Evolutionary conservation across 2,888 invertebrate genomes (phyloP).

Genomic region (Horisme vitalbata): DNA sequence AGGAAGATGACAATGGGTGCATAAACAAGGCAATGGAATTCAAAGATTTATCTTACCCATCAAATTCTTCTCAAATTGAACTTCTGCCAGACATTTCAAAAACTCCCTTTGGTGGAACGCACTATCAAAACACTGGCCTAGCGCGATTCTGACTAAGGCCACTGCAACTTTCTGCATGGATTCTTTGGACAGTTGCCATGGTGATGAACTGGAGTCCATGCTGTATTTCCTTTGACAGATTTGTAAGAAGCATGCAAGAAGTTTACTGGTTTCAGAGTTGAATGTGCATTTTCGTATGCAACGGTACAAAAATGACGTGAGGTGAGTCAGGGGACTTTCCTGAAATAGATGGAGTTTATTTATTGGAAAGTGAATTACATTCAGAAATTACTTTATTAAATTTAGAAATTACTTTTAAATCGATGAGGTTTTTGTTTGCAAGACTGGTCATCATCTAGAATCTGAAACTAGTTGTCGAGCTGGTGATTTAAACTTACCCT

Average conservation of each 20-base stretch:
- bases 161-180: constrained; percentile 82
- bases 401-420: too few relatives aligned
- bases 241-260: constrained; percentile 60
- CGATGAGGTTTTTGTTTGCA: too few relatives aligned
- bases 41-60: constrained; percentile 50
- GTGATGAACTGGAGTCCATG: constrained; percentile 49
- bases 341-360: constrained; percentile 58
- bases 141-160: constrained; percentile 82
- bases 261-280: constrained; percentile 63
- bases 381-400: too few relatives aligned
- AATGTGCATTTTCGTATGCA: constrained; percentile 75
- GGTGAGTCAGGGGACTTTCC: constrained; percentile 84
- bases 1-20: too few relatives aligned
- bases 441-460: too few relatives aligned
- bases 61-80: constrained; percentile 82
- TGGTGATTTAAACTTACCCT: too few relatives aligned
- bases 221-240: constrained; percentile 69
- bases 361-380: too few relatives aligned
- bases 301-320: constrained; percentile 83
- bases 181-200: constrained; percentile 75
- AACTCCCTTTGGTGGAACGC: constrained; percentile 85
- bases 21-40: too few relatives aligned
- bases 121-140: constrained; percentile 85
- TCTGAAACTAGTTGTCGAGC: too few relatives aligned
- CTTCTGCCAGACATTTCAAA: constrained; percentile 80